A percentile compares a stretch with the other conserved stretches of the same genome.
Conservation (phyloP, 2,797 vertebrate species). For the Eulemur albifrons region DNA sequence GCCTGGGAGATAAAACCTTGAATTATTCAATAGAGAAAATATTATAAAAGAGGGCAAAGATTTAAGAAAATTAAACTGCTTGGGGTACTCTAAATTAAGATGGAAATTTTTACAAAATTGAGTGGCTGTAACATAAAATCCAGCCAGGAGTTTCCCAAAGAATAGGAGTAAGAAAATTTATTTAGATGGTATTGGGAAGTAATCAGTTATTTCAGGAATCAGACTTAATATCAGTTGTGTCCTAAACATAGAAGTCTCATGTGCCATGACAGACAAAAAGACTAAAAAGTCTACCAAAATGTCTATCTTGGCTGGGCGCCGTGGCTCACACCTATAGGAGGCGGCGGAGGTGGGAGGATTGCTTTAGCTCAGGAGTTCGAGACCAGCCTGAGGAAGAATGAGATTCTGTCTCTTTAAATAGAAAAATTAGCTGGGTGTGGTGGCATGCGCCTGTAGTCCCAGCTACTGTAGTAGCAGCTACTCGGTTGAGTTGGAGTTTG, state of each 20-base stretch:
- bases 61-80: slow-evolving; percentile 2
- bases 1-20: background rate
- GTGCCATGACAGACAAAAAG: background rate
- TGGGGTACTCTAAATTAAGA: background rate
- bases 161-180: background rate
- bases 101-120: background rate
- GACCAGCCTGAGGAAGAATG: too few relatives aligned
- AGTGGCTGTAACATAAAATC: background rate
- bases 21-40: background rate
- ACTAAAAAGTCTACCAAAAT: background rate
- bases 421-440: too few relatives aligned
- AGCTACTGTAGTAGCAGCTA: too few relatives aligned
- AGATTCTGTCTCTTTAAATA: too few relatives aligned
- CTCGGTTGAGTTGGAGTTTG: too few relatives aligned
- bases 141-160: background rate
- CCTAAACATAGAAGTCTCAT: background rate
- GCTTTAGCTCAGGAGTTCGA: too few relatives aligned
- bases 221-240: background rate
- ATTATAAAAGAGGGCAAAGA: background rate
- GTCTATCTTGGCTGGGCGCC: too few relatives aligned
- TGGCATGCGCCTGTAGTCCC: too few relatives aligned
- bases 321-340: too few relatives aligned
- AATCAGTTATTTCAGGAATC: background rate
- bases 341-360: too few relatives aligned
- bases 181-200: background rate